phyloP scores from a whole-genome alignment of 2,888 invertebrate species.

The Lobophora halterata region DNA sequence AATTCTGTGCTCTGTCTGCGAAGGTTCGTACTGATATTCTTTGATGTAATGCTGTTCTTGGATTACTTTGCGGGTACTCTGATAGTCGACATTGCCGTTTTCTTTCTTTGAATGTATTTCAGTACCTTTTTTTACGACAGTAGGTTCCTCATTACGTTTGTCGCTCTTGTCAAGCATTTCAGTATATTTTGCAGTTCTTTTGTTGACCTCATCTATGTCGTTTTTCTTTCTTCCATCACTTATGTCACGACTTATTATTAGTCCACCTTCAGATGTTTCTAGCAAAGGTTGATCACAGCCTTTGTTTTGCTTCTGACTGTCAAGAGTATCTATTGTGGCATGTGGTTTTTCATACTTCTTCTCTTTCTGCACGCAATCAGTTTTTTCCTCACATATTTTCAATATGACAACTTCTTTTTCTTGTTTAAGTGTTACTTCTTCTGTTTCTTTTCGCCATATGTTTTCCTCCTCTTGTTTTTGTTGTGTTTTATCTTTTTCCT shows the following conservation, averaged over 20 bases:
- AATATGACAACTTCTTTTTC: too few relatives aligned
- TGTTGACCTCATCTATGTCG: background rate
- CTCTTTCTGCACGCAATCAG: too few relatives aligned
- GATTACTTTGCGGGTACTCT: slow-evolving; percentile 6
- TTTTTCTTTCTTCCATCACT: background rate
- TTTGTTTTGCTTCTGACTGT: too few relatives aligned
- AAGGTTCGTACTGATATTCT: slow-evolving; percentile 49
- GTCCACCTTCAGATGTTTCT: too few relatives aligned
- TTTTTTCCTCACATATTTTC: too few relatives aligned
- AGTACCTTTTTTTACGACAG: slow-evolving; percentile 12
- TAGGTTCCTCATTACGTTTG: slow-evolving; percentile 11
- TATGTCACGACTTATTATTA: background rate
- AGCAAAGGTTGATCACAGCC: too few relatives aligned
- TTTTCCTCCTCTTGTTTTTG: too few relatives aligned
- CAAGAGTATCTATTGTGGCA: too few relatives aligned
- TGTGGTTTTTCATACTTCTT: too few relatives aligned
- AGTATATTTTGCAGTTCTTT: slow-evolving; percentile 6
- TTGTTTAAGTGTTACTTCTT: too few relatives aligned
- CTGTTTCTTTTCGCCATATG: too few relatives aligned
- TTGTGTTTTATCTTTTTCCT: too few relatives aligned
- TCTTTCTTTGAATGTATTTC: slow-evolving; percentile 2
- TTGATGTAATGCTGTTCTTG: slow-evolving; percentile 37
- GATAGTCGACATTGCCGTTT: slow-evolving; percentile 8
- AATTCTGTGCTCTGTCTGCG: slow-evolving; percentile 18
- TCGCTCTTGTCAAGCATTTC: slow-evolving; percentile 14